Evolutionary conservation across 1,140 invertebrate genomes (phyloP).

Genomic region (Spodoptera litura): DNA sequence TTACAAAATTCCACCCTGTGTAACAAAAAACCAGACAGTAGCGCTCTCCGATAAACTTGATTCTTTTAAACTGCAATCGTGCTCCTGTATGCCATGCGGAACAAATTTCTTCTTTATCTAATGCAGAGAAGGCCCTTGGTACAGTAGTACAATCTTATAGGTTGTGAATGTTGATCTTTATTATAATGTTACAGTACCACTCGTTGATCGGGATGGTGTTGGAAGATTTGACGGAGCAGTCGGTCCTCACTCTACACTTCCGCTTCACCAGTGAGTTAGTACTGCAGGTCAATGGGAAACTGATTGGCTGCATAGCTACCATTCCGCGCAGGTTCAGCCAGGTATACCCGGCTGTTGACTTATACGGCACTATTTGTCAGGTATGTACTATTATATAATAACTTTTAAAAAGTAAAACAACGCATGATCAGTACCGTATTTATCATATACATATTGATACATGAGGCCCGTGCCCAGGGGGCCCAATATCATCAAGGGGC

Average conservation of each 20-base stretch:
- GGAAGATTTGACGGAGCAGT: constrained; percentile 66
- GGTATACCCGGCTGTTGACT: constrained; percentile 70
- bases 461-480: too few relatives aligned
- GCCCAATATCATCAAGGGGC: too few relatives aligned
- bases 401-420: neutral
- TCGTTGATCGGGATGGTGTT: constrained; percentile 55
- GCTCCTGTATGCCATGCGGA: too few relatives aligned
- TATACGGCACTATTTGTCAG: constrained; percentile 72
- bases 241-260: constrained; percentile 72
- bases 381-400: constrained; percentile 46
- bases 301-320: constrained; percentile 60
- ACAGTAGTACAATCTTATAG: too few relatives aligned
- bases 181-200: constrained; percentile 51
- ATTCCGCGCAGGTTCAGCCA: constrained; percentile 63
- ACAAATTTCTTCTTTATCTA: too few relatives aligned
- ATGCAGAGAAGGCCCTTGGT: too few relatives aligned
- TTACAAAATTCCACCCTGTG: too few relatives aligned
- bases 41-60: too few relatives aligned
- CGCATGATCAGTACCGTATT: too few relatives aligned
- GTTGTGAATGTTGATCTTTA: neutral
- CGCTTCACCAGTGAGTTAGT: constrained; percentile 69
- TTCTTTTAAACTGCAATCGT: too few relatives aligned
- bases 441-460: too few relatives aligned
- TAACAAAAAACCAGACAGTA: too few relatives aligned
- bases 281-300: constrained; percentile 63